A percentile compares a stretch with the other conserved stretches of the same genome.
Evolutionary conservation across 92 coral and sea anemone species (phyloP).

Genomic region (Bergia puertoricense): DNA sequence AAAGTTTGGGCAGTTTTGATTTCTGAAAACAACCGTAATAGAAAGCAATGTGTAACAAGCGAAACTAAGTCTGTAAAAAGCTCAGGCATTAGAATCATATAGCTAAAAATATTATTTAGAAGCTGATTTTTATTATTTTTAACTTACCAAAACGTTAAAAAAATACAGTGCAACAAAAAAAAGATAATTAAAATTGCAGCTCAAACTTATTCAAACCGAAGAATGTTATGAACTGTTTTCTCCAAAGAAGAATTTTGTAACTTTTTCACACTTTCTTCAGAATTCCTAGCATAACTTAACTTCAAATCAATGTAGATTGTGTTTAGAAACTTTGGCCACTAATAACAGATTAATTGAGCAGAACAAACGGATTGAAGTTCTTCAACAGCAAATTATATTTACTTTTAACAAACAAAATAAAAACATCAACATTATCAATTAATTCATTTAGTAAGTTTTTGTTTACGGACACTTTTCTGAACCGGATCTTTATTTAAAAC

Average conservation of each 20-base stretch:
- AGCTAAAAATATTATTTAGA: too few relatives aligned
- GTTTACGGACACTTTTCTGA: too few relatives aligned
- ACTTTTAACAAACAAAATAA: not conserved
- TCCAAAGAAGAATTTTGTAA: too few relatives aligned
- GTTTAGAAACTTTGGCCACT: not conserved
- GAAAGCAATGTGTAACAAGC: not conserved
- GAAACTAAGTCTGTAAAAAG: too few relatives aligned
- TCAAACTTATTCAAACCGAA: not conserved
- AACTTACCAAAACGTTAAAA: not conserved
- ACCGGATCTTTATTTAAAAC: too few relatives aligned
- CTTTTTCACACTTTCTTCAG: not conserved
- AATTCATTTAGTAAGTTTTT: too few relatives aligned
- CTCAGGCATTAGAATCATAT: too few relatives aligned
- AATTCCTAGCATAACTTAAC: not conserved
- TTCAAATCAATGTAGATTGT: too few relatives aligned
- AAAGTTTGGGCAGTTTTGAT: too few relatives aligned
- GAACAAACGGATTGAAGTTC: not conserved
- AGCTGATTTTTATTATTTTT: too few relatives aligned
- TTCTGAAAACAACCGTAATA: not conserved
- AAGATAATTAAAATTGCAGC: not conserved
- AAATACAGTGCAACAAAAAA: not conserved
- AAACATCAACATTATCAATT: not conserved
- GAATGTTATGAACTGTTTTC: not conserved
- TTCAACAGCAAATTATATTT: not conserved
- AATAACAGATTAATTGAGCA: not conserved